Base-by-base conservation (phyloP, 1,140 invertebrate species). In the Drosophila azteca region DNA sequence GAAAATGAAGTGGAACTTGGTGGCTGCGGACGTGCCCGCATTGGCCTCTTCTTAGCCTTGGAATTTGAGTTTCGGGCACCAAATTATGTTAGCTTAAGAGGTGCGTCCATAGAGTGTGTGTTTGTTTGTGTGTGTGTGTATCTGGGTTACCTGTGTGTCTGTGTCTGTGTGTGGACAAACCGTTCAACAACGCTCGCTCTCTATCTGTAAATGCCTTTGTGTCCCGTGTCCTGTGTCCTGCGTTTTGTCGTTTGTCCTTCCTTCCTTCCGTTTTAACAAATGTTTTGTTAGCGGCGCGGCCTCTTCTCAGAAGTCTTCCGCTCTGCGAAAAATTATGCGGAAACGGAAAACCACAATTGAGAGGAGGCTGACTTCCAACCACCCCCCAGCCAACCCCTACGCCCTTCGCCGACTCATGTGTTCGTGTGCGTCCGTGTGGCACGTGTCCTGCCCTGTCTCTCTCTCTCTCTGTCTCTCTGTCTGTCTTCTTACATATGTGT, bases 341-440 rank as follows among this genome's bases (percentile, higher is more conserved):
- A 88, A 88, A 74, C 84, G 83, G 83, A 88, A 88, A 88, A 88
- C 83, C 83, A 88, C 83, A 88, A 88, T 88, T 88, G 65, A 64
- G 67, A 74, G 83, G 60, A 50, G 50, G 17, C 17, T 20, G 17
- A 20, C 17, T 20, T 20, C 17, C 17, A 20, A 20, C 17, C 17
- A 20, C 17, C 17, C 17, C 17, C n/a, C n/a, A n/a, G n/a, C n/a
- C n/a, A n/a, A n/a, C n/a, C n/a, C n/a, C n/a, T n/a, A 20, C 17
- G 17, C 17, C 17, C 17, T 20, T 1, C 17, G 17, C 29, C 29
- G 7, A 6, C 29, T 6, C 29, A 29, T 70, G 63, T 59, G 13
- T 15, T 22, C 20, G 31, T 26, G 44, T 29, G 31, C 7, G 29
- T 29, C 6, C 6, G 29, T 29, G 29, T 29, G 24, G 24, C 24